These are phyloP conservation scores for Epinotia nisella DNA, from an alignment of 2,888 invertebrate species.

Conservation along the genomic window DNA sequence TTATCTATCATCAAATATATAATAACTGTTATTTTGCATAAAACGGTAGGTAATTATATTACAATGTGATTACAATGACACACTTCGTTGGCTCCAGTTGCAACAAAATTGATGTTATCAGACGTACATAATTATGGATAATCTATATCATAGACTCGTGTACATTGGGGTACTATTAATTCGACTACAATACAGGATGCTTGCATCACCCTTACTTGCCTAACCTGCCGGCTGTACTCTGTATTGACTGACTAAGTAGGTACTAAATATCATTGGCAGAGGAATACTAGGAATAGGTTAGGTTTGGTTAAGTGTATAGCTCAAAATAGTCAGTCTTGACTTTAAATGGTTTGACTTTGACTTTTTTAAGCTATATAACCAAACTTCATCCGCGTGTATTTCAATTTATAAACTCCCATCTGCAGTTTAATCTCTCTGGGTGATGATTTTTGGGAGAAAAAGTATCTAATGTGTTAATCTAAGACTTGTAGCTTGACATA, in stretches of 20 bases:
- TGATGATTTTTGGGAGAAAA: too few species aligned
- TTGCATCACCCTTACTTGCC: neutral
- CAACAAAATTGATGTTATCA: conserved; percentile 20
- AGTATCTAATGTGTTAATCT: too few species aligned
- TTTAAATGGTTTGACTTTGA: too few species aligned
- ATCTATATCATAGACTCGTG: conserved; percentile 3
- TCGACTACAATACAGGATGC: conserved; percentile 1
- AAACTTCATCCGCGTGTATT: too few species aligned
- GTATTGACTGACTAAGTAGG: neutral
- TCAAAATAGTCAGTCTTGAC: too few species aligned
- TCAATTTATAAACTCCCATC: too few species aligned
- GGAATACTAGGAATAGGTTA: too few species aligned
- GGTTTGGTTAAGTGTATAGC: too few species aligned
- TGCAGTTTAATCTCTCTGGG: too few species aligned
- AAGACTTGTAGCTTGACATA: too few species aligned
- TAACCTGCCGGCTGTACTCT: neutral
- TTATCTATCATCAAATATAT: neutral
- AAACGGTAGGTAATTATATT: neutral
- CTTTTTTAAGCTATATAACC: too few species aligned
- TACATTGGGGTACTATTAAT: neutral
- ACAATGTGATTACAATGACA: conserved; percentile 9
- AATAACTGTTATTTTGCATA: conserved; percentile 5
- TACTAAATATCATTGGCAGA: neutral
- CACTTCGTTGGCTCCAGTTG: conserved; percentile 11
- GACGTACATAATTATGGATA: neutral